These are phyloP conservation scores for Limnephilus rhombicus DNA, from an alignment of 2,888 invertebrate species.

Conservation along the genomic window DNA sequence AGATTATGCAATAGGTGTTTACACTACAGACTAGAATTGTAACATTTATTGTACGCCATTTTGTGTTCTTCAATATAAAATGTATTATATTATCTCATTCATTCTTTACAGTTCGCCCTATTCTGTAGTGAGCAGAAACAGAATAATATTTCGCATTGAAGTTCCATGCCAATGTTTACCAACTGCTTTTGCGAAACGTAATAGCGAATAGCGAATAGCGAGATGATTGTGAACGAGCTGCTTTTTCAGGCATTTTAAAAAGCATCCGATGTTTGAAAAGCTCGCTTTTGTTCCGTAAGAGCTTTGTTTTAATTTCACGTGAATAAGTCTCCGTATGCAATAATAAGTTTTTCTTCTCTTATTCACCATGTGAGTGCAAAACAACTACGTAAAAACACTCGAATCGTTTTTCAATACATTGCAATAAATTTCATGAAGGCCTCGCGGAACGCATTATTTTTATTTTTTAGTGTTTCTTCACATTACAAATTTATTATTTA, in stretches of 20 bases:
- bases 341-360: background rate
- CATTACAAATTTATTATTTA: no score
- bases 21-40: background rate
- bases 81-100: background rate
- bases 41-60: background rate
- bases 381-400: background rate
- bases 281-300: conserved; percentile 34
- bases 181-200: conserved; percentile 54
- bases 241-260: conserved; percentile 40
- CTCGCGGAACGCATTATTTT: background rate
- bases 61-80: background rate
- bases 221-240: conserved; percentile 28
- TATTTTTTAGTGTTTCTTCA: no score
- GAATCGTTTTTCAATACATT: background rate
- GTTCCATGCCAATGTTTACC: conserved; percentile 59
- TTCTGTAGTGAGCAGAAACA: background rate
- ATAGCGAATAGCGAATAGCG: conserved; percentile 34
- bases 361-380: background rate
- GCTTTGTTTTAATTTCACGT: conserved; percentile 50
- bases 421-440: background rate
- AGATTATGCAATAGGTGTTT: background rate
- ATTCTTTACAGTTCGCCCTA: background rate
- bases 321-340: conserved; percentile 38
- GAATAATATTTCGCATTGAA: conserved; percentile 52
- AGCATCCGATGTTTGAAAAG: conserved; percentile 34